Base-by-base conservation (phyloP, 1,140 invertebrate genomes). In the Brachionus asplanchnoidis region DNA sequence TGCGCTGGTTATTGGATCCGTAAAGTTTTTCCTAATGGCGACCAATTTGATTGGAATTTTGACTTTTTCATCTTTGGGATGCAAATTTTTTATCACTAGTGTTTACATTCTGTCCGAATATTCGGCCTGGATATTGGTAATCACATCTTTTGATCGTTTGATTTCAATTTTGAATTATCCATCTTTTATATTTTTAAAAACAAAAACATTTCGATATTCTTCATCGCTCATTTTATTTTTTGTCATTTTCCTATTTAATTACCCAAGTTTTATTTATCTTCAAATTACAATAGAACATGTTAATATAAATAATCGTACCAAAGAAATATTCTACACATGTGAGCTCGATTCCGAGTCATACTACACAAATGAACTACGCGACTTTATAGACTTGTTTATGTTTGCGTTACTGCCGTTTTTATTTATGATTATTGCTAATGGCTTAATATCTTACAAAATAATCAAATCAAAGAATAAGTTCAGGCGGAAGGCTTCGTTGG, bases 111-210 rank as follows among this genome's bases (percentile, higher is more conserved):
- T 77, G 20, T 77, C 73, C 42, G 73, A 77, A 50, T 77, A 50
- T 50, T 77, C 73, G n/a, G 73, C 73, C 4, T 77, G 73, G 73
- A 50, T 77, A 11, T 50, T 77, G 46, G 73, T 77, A 50, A 28
- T 77, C 9, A 20, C 42, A 46, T 77, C 73, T 0, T 12, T 77
- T 12, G 73, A 77, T 50, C 42, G 73, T 26, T 50, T 77, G 3
- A 46, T 77, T 50, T 26, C 73, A 23, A 50, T 77, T 50, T 14
- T 46, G 28, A 46, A 77, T 26, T 50, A 77, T 50, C 23, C 73
- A 23, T 50, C 44, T 23, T 26, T 77, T 12, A 12, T 46, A 26
- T 77, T 77, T 77, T 26, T 77, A 9, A 77, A 50, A 77, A 26
- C 73, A 36, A 50, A 50, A 50, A 46, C 2, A 20, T 77, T 77